A percentile compares a stretch with the other conserved stretches of the same genome.
Conservation (phyloP, 2,797 vertebrate species). For the Scolopax bukidnonensis region DNA sequence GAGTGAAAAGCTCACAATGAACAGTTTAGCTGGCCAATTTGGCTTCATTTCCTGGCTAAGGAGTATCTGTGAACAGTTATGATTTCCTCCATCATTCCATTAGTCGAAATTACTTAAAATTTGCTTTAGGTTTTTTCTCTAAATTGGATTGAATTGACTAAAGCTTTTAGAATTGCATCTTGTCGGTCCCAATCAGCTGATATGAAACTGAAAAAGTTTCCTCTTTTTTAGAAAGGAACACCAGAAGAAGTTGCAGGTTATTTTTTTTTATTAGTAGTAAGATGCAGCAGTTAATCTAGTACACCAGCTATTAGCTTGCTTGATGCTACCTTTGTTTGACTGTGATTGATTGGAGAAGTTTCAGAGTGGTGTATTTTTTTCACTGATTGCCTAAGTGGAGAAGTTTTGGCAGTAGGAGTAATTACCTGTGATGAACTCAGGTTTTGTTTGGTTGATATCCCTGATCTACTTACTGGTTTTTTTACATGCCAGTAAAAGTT, state of each 20-base stretch:
- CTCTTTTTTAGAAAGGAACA: constrained; percentile 28
- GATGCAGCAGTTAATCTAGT: not conserved
- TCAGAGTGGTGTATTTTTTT: not conserved
- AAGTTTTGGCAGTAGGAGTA: not conserved
- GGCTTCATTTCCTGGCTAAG: constrained; percentile 52
- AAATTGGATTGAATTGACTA: constrained; percentile 89
- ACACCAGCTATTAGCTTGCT: not conserved
- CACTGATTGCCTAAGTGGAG: not conserved
- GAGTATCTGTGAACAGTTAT: constrained; percentile 48
- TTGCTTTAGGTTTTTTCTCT: constrained; percentile 71
- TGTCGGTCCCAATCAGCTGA: constrained; percentile 83
- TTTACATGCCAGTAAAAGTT: not conserved
- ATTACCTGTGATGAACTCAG: not conserved
- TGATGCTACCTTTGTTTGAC: constrained; percentile 24
- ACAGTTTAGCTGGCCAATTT: constrained; percentile 42
- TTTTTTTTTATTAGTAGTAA: constrained; percentile 2
- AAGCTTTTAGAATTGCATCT: constrained; percentile 85
- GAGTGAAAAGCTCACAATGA: constrained; percentile 32
- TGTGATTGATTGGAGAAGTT: not conserved
- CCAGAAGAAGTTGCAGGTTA: not conserved
- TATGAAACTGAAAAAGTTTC: constrained; percentile 68
- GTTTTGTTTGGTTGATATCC: not conserved
- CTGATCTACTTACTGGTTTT: not conserved
- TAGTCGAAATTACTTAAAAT: not conserved
- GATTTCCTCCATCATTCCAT: constrained; percentile 49